phyloP scores from a whole-genome alignment of 2,113 vertebrate species.

The Prunella fulvescens region DNA sequence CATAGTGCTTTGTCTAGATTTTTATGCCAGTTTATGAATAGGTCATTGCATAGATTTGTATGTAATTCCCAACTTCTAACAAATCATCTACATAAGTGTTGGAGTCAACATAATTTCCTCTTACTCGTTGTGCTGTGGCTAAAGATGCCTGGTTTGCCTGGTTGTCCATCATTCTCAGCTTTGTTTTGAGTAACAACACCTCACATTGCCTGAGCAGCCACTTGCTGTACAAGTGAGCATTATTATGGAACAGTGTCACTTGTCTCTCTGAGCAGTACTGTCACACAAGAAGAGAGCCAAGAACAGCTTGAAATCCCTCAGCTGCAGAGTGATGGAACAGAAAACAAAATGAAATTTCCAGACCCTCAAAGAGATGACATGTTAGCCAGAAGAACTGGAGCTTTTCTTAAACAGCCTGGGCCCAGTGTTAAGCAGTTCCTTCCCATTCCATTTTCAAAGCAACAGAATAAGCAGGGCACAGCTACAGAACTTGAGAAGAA shows the following conservation, averaged over 20 bases:
- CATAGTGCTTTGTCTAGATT: not conserved
- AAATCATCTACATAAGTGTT: not conserved
- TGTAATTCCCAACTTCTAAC: not conserved
- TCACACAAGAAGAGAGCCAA: slow-evolving; percentile 35
- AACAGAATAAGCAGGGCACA: slow-evolving; percentile 46
- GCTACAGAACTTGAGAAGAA: slow-evolving; percentile 49
- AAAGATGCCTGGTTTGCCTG: not conserved
- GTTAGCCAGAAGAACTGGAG: slow-evolving; percentile 58
- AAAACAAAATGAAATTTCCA: slow-evolving; percentile 46
- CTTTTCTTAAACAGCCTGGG: slow-evolving; percentile 59
- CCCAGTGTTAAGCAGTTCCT: slow-evolving; percentile 70
- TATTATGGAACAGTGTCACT: slow-evolving; percentile 57
- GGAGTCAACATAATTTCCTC: not conserved
- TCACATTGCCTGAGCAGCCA: slow-evolving; percentile 66
- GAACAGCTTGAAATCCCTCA: slow-evolving; percentile 48
- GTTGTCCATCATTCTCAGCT: not conserved
- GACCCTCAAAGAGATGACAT: slow-evolving; percentile 69
- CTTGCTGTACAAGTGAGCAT: slow-evolving; percentile 58
- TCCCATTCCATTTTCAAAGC: slow-evolving; percentile 72
- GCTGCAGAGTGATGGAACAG: slow-evolving; percentile 12
- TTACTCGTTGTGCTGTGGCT: not conserved
- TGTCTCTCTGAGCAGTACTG: slow-evolving; percentile 54
- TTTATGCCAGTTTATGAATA: not conserved
- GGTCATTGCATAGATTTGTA: not conserved
- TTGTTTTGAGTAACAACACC: not conserved